Percentiles rank a stretch among this genome's conserved stretches.
Conservation (phyloP, 1,140 invertebrate species). For the Arctopsyche grandis region DNA sequence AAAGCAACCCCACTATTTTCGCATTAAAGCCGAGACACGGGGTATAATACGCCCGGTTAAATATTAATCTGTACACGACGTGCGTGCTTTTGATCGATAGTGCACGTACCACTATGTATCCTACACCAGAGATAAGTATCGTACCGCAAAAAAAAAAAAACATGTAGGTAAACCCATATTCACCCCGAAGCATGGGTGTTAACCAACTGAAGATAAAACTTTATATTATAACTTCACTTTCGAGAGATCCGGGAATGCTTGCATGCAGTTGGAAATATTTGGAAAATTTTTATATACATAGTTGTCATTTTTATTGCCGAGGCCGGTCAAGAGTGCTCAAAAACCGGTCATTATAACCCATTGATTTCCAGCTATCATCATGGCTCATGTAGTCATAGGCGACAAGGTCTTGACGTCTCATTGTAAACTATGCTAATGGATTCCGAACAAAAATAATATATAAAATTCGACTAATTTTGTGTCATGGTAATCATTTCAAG, state of each 20-base stretch:
- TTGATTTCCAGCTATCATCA: not conserved
- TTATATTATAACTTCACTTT: not conserved
- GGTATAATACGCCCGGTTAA: constrained; percentile 40
- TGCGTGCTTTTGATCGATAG: constrained; percentile 44
- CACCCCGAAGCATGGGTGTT: not conserved
- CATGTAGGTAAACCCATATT: not conserved
- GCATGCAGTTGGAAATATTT: not conserved
- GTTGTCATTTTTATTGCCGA: constrained; percentile 7
- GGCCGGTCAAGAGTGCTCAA: constrained; percentile 16
- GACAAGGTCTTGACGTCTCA: not conserved
- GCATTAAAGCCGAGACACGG: constrained; percentile 39
- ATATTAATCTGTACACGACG: constrained; percentile 40
- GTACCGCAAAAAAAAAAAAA: not conserved
- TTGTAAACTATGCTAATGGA: constrained; percentile 8
- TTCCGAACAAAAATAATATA: not conserved
- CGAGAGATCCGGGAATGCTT: too few species aligned
- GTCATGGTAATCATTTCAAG: not conserved
- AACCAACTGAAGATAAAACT: not conserved
- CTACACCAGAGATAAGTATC: constrained; percentile 4
- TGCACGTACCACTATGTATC: not conserved
- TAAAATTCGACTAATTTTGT: not conserved
- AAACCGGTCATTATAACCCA: constrained; percentile 9
- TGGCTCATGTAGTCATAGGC: not conserved
- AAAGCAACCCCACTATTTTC: constrained; percentile 48
- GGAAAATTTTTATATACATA: not conserved